Evolutionary conservation across 2,113 vertebrate species (phyloP).

Genomic region (Lycaon pictus): DNA sequence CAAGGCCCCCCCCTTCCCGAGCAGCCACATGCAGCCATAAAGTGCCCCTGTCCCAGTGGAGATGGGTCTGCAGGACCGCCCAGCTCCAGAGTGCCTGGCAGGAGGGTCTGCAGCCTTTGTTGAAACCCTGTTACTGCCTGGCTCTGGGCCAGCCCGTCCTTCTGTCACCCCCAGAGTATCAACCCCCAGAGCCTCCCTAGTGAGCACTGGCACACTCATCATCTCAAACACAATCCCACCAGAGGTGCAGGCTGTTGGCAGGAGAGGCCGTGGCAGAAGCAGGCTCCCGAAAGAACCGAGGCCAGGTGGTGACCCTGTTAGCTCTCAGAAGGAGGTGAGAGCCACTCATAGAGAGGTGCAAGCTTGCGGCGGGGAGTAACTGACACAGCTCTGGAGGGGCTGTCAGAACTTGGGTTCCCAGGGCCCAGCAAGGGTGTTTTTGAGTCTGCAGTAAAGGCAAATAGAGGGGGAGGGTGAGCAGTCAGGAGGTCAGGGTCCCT

Average conservation of each 20-base stretch:
- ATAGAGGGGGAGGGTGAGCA: neutral
- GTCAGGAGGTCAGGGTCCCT: neutral
- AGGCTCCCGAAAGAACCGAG: neutral
- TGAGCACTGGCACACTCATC: accelerated
- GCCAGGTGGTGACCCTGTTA: too few relatives aligned
- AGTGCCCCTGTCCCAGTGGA: neutral
- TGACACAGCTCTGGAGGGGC: neutral
- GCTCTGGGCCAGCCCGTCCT: neutral
- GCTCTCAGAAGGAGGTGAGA: neutral
- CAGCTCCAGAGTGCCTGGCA: neutral
- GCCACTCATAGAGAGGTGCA: neutral
- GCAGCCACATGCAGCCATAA: neutral
- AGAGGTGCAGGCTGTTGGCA: too few relatives aligned
- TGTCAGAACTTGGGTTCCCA: neutral
- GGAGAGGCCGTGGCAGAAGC: neutral
- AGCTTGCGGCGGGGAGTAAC: neutral
- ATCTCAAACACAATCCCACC: neutral
- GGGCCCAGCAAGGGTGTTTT: neutral
- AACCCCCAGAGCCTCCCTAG: neutral
- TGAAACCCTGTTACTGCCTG: neutral
- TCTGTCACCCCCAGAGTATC: too few relatives aligned
- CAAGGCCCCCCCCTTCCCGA: accelerated
- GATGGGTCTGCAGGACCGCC: neutral
- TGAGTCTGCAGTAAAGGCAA: too few relatives aligned
- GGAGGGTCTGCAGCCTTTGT: neutral